These are phyloP conservation scores for Cinara cedri DNA, from an alignment of 2,888 invertebrate genomes.

Conservation along the genomic window DNA sequence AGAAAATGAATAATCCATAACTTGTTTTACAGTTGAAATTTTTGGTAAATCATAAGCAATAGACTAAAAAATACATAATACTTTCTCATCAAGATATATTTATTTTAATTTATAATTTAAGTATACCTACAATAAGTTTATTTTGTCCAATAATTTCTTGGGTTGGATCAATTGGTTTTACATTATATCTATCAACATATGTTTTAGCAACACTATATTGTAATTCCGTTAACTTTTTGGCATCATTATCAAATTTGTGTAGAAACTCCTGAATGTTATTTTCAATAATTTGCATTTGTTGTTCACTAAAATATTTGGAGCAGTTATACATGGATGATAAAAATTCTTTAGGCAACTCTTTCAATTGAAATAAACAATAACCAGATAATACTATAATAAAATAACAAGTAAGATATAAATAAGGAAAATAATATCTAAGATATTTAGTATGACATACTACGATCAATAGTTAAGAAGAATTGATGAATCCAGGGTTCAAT, in stretches of 20 bases:
- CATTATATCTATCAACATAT: constrained; percentile 26
- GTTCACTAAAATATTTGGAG: constrained; percentile 53
- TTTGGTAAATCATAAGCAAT: constrained; percentile 36
- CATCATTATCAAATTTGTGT: constrained; percentile 16
- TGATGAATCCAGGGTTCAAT: constrained; percentile 62
- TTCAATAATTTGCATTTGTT: constrained; percentile 60
- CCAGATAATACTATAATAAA: constrained; percentile 1
- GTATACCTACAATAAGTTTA: constrained; percentile 38
- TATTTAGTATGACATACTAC: constrained; percentile 49
- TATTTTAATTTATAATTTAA: neutral
- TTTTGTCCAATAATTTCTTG: constrained; percentile 37
- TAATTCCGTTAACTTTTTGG: constrained; percentile 17
- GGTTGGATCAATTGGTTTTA: constrained; percentile 35
- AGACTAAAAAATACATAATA: constrained; percentile 11
- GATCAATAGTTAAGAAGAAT: constrained; percentile 60
- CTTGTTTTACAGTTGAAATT: neutral
- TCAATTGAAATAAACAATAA: constrained; percentile 41
- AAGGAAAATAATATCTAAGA: neutral
- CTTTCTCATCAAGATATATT: neutral
- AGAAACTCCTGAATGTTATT: constrained; percentile 58
- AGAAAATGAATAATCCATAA: constrained; percentile 41
- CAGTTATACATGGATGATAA: constrained; percentile 41
- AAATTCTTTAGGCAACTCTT: constrained; percentile 44
- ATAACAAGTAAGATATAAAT: constrained; percentile 9
- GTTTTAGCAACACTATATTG: constrained; percentile 41